Base-by-base conservation (phyloP, 2,888 invertebrate genomes). In the Penaeus monodon region DNA sequence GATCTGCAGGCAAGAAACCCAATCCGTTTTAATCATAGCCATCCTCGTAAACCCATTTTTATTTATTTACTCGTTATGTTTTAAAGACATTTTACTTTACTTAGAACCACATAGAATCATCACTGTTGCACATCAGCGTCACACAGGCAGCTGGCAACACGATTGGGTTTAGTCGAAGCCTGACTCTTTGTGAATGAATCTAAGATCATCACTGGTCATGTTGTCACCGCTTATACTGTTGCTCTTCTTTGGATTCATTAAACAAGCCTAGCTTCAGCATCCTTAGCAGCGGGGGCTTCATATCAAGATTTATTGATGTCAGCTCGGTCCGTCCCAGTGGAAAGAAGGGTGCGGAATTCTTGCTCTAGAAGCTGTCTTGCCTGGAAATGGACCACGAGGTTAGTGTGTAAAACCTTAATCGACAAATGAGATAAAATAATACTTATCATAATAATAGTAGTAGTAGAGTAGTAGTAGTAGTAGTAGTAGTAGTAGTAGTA, bases 301-400 rank as follows among this genome's bases (percentile, higher is more conserved):
- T 92, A 93, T 94, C 93, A 94, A 92, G 93, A 94, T 91, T 93
- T 93, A 91, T 92, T 92, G 89, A 92, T 90, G 87, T 93, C 94
- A 74, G 94, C 94, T 91, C 96, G 95, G 92, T 98, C 98, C 88
- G 98, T 97, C 91, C 93, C 93, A 89, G 92, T 91, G 14, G 95
- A 95, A 91, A 98, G 93, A 91, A 99, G 94, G 93, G 96, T 97
- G 92, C 95, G 95, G 93, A 98, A 98, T 93, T 99, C 99, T 93
- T 96, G 94, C 92, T 98, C 98, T 92, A 99, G 94, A 91, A 96
- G 94, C 93, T 98, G 97, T 90, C 98, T 95, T 91, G 97, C 97
- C 98, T 98, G 92, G 0, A 93, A 93, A 84, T 24, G 38, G 33
- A 38, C 27, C 33, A 76, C 6, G 27, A 17, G 24, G 38, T 27